A percentile compares a stretch with the other conserved stretches of the same genome.
phyloP scores from a whole-genome alignment of 2,113 vertebrate genomes.

The Oophaga pumilio region DNA sequence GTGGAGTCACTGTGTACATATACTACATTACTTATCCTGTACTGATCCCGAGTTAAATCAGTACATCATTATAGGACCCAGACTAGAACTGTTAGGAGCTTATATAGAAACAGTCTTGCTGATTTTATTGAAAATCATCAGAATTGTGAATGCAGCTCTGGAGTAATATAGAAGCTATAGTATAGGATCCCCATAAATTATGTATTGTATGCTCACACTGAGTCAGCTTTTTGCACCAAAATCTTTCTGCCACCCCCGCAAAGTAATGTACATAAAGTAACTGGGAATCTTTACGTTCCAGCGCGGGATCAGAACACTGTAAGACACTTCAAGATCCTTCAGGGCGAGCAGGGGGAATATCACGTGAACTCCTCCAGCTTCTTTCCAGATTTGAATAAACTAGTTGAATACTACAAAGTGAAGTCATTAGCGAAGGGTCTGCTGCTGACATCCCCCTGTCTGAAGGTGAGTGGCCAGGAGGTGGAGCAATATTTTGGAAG shows the following conservation, averaged over 20 bases:
- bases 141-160: not conserved
- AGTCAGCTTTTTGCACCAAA: not conserved
- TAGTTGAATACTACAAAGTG: conserved; percentile 70
- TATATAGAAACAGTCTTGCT: too few relatives aligned
- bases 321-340: conserved; percentile 77
- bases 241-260: not conserved
- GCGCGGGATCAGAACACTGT: conserved; percentile 62
- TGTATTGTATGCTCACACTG: not conserved
- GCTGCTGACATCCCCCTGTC: conserved; percentile 68
- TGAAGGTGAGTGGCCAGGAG: conserved; percentile 67
- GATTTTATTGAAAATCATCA: too few relatives aligned
- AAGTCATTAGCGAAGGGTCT: conserved; percentile 62
- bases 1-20: too few relatives aligned
- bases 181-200: not conserved
- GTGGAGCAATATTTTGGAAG: not conserved
- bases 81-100: too few relatives aligned
- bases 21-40: too few relatives aligned
- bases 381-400: conserved; percentile 68
- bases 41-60: too few relatives aligned
- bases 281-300: conserved; percentile 22
- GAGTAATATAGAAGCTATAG: not conserved
- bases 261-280: not conserved
- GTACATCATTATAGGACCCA: too few relatives aligned
- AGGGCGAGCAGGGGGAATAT: conserved; percentile 9
- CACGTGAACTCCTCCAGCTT: conserved; percentile 59